Base-by-base conservation (phyloP, 2,113 vertebrate genomes). In the Phrynosoma platyrhinos region DNA sequence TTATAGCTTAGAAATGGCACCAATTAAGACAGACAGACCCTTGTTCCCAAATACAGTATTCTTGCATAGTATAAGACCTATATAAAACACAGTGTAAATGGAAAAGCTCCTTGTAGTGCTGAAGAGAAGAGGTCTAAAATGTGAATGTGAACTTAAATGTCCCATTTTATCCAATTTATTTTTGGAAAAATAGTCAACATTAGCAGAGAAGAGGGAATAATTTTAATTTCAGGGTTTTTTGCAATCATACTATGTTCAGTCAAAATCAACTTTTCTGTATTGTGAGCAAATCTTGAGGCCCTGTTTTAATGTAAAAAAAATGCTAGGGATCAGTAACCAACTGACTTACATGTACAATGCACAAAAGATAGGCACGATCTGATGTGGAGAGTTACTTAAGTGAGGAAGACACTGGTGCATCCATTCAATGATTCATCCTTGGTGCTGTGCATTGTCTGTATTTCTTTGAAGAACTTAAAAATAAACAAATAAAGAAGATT, bases 11-110 rank as follows among this genome's bases (percentile, higher is more conserved):
- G 52, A 85, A 47, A 23, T 81, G 89, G 87, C 0, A 0, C 30
- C 81, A 93, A 83, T 90, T 85, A 92, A 84, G 66, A 90, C 86
- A 88, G 92, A 88, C 90, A 91, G 83, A 90, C 79, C 75, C 8
- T 2, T 25, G 21, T 27, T 30, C 53, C 85, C 68, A 80, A 64
- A 21, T 27, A 72, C 79, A 76, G 36, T 90, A 91, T 82, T 91
- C 89, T 92, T 92, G 85, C 89, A 91, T 86, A 79, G 78, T 88
- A 84, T n/a, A 0, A 42, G 81, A 79, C 58, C 0, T 6, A 72
- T 86, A 92, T 53, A 84, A 82, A 87, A 90, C 76, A 71, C 47
- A 55, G 82, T 40, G 87, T 25, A 52, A 55, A 79, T 36, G 5
- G 55, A 0, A 10, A 42, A 71, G 52, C 3, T 0, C 69, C 36